Evolutionary conservation across 2,888 invertebrate genomes (phyloP).

Genomic region (Masnerella sp.): DNA sequence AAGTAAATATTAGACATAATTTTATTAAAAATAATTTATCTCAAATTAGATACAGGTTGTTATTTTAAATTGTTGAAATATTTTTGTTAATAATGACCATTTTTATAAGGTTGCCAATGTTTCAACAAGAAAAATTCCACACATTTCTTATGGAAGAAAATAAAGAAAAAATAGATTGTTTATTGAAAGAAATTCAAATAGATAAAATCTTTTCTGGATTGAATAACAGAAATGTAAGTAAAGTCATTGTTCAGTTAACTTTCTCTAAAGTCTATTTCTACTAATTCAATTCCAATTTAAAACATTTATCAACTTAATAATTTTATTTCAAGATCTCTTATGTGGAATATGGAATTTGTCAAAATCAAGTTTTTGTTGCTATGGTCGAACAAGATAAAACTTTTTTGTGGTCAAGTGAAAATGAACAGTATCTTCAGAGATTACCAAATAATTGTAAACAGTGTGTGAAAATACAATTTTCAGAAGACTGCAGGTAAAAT

Average conservation of each 20-base stretch:
- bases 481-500: conserved; percentile 63
- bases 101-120: conserved; percentile 19
- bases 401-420: conserved; percentile 65
- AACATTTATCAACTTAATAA: background rate
- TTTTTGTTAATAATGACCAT: too few relatives aligned
- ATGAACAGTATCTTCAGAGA: conserved; percentile 37
- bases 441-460: conserved; percentile 60
- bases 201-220: conserved; percentile 60
- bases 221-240: conserved; percentile 45
- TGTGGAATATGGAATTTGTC: conserved; percentile 40
- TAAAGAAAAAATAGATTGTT: conserved; percentile 35
- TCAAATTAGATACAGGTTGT: background rate
- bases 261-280: too few relatives aligned
- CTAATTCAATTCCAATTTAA: too few relatives aligned
- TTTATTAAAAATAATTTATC: background rate
- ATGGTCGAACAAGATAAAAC: conserved; percentile 63
- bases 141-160: conserved; percentile 48
- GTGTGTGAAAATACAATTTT: conserved; percentile 63
- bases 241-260: too few relatives aligned
- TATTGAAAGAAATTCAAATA: conserved; percentile 58
- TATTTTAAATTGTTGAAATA: background rate
- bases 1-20: conserved; percentile 11
- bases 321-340: conserved; percentile 62
- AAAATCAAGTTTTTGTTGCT: conserved; percentile 58
- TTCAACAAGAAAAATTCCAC: conserved; percentile 56